Evolutionary conservation across 1,140 invertebrate genomes (phyloP).

Genomic region (Cyphomyrmex costatus): DNA sequence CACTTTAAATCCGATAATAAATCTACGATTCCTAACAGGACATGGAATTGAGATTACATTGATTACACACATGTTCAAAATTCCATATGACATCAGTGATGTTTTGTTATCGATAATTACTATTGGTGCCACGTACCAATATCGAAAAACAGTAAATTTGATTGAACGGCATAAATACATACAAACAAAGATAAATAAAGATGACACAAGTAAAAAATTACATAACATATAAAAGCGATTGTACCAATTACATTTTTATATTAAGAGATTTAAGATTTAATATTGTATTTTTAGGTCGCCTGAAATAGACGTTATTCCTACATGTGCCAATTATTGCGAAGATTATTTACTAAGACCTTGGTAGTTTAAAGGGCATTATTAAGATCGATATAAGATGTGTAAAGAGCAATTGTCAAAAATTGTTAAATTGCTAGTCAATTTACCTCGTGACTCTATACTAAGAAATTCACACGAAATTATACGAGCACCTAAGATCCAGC

Average conservation of each 20-base stretch:
- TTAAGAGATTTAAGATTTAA: too few species aligned
- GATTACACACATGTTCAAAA: neutral
- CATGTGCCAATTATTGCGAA: too few species aligned
- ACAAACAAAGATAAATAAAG: neutral
- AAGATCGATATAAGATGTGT: too few species aligned
- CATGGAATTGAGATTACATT: constrained; percentile 22
- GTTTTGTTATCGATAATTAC: neutral
- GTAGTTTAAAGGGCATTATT: too few species aligned
- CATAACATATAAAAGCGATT: neutral
- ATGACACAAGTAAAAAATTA: neutral
- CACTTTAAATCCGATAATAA: constrained; percentile 30
- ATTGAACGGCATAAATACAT: neutral
- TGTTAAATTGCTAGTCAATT: too few species aligned
- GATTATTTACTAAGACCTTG: too few species aligned
- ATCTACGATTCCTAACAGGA: neutral
- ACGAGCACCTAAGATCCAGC: too few species aligned
- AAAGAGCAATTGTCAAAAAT: too few species aligned
- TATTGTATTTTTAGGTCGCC: too few species aligned
- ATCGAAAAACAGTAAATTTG: neutral
- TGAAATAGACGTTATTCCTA: too few species aligned
- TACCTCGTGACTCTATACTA: too few species aligned
- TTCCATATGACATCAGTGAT: neutral
- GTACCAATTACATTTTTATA: neutral
- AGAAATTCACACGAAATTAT: too few species aligned
- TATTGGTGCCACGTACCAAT: neutral